Evolutionary conservation across 23 tunicate species (phyloP).

Genomic region (Phallusia fumigata): DNA sequence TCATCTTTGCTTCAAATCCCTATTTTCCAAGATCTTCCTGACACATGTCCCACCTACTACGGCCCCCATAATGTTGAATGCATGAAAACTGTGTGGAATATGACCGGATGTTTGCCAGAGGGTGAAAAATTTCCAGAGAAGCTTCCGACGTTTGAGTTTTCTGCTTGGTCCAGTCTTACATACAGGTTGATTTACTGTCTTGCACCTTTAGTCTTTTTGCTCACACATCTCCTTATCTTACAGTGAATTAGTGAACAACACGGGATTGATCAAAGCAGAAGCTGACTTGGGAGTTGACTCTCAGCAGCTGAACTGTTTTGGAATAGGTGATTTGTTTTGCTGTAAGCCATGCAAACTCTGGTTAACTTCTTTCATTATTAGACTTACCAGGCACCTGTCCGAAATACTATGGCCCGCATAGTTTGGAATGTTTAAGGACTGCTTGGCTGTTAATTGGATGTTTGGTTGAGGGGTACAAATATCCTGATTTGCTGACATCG

Average conservation of each 20-base stretch:
- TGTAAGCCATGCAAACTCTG: not conserved
- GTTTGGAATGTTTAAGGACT: not conserved
- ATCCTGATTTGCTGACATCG: not conserved
- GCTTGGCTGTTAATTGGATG: not conserved
- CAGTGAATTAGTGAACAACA: not conserved
- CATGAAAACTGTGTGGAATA: not conserved
- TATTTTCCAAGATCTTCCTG: not conserved
- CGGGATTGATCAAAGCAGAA: not conserved
- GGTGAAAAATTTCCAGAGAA: not conserved
- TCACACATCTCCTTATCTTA: no score
- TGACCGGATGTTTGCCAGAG: not conserved
- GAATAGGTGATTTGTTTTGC: not conserved
- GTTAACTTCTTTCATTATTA: not conserved
- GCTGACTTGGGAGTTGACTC: not conserved
- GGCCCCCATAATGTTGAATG: not conserved
- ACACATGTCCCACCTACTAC: not conserved
- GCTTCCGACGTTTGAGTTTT: not conserved
- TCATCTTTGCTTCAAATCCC: no score
- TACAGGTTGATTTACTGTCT: not conserved
- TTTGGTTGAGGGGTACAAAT: not conserved
- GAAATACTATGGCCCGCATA: not conserved
- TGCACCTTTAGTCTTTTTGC: no score
- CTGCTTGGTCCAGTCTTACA: not conserved
- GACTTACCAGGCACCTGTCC: not conserved
- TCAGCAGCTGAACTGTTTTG: not conserved